Evolutionary conservation across 2,113 vertebrate species (phyloP).

Genomic region (Fulmarus glacialis): DNA sequence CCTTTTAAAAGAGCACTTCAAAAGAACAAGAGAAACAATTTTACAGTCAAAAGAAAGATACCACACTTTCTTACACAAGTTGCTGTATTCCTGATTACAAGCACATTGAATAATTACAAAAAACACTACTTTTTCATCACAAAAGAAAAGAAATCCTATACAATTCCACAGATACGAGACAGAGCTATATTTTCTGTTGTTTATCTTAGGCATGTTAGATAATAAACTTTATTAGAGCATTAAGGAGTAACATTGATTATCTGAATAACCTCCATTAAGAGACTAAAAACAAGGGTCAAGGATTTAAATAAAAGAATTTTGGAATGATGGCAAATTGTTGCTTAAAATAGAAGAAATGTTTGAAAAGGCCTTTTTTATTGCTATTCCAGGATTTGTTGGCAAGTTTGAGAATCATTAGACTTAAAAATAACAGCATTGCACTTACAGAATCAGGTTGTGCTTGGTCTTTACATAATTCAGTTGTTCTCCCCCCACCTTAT

Average conservation of each 20-base stretch:
- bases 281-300: not conserved
- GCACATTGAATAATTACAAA: not conserved
- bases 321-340: not conserved
- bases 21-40: not conserved
- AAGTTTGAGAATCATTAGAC: not conserved
- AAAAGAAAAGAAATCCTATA: not conserved
- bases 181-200: not conserved
- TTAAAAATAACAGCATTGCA: not conserved
- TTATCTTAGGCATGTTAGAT: not conserved
- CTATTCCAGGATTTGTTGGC: not conserved
- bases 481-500: not conserved
- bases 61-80: not conserved
- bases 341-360: not conserved
- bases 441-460: not conserved
- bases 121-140: not conserved
- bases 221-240: not conserved
- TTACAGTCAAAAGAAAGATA: not conserved
- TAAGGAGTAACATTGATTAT: not conserved
- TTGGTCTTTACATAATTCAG: not conserved
- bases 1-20: slow-evolving; percentile 85
- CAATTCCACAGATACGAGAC: not conserved
- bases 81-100: not conserved
- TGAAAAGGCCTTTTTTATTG: not conserved
- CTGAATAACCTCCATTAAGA: not conserved
- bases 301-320: not conserved